Evolutionary conservation across 2,888 invertebrate genomes (phyloP).

Genomic region (Agrotis exclamationis): DNA sequence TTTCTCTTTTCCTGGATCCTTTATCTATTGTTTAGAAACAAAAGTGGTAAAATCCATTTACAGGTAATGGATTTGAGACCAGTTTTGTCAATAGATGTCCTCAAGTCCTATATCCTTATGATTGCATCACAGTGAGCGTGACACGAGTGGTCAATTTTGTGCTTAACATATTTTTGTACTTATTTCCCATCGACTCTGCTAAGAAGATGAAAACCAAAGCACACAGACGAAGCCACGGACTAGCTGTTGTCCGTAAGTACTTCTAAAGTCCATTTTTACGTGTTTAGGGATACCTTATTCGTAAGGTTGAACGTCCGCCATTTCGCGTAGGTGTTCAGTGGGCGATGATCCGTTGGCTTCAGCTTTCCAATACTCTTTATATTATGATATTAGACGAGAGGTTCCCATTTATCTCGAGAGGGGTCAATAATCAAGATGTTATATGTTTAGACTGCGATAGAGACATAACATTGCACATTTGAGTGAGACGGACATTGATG

Average conservation of each 20-base stretch:
- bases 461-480: conserved; percentile 32
- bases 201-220: background rate
- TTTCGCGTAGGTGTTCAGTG: conserved; percentile 51
- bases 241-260: too few species aligned
- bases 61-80: too few species aligned
- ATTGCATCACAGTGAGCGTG: too few species aligned
- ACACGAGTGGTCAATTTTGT: background rate
- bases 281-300: conserved; percentile 29
- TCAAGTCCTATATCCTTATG: background rate
- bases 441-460: conserved; percentile 42
- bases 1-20: too few species aligned
- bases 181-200: background rate
- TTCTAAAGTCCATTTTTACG: conserved; percentile 50
- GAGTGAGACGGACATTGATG: conserved; percentile 6
- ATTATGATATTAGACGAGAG: conserved; percentile 22
- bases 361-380: conserved; percentile 54
- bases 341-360: conserved; percentile 52
- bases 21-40: too few species aligned
- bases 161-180: background rate
- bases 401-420: conserved; percentile 28
- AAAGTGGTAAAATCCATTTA: too few species aligned
- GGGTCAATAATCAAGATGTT: conserved; percentile 41
- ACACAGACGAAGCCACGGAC: background rate
- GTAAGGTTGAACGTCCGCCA: conserved; percentile 54
- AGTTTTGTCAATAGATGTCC: too few species aligned